These are phyloP conservation scores for Dione vanillae DNA, from an alignment of 2,888 invertebrate species.

Conservation along the genomic window DNA sequence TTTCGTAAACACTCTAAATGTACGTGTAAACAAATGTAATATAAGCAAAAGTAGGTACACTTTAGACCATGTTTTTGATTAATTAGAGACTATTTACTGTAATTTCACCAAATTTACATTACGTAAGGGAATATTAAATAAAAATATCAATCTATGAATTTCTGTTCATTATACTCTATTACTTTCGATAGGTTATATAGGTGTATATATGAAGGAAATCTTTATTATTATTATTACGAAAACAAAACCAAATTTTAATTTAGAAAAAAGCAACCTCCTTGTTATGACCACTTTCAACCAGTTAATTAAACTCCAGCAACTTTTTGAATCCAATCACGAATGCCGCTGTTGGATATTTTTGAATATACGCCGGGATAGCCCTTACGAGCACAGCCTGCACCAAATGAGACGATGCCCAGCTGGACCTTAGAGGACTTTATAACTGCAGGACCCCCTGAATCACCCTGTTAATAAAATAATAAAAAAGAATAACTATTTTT, in stretches of 20 bases:
- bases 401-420: slow-evolving; percentile 56
- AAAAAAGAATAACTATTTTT: background rate
- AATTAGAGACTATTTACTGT: background rate
- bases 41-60: slow-evolving; percentile 8
- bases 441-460: slow-evolving; percentile 55
- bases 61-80: background rate
- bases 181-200: too few species aligned
- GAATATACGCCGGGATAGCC: slow-evolving; percentile 55
- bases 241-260: background rate
- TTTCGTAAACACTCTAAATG: slow-evolving; percentile 33
- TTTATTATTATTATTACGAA: background rate
- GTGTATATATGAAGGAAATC: background rate
- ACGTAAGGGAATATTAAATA: background rate
- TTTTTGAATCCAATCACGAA: slow-evolving; percentile 49
- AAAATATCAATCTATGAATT: background rate
- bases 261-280: background rate
- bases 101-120: background rate
- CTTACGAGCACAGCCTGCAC: slow-evolving; percentile 55
- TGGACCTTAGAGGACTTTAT: slow-evolving; percentile 40
- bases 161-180: too few species aligned
- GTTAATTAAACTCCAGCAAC: slow-evolving; percentile 30
- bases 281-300: background rate
- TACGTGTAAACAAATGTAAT: slow-evolving; percentile 31
- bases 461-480: slow-evolving; percentile 41
- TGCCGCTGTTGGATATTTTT: slow-evolving; percentile 46